These are phyloP conservation scores for Drosophila anomalata DNA, from an alignment of 2,888 invertebrate species.

Conservation along the genomic window DNA sequence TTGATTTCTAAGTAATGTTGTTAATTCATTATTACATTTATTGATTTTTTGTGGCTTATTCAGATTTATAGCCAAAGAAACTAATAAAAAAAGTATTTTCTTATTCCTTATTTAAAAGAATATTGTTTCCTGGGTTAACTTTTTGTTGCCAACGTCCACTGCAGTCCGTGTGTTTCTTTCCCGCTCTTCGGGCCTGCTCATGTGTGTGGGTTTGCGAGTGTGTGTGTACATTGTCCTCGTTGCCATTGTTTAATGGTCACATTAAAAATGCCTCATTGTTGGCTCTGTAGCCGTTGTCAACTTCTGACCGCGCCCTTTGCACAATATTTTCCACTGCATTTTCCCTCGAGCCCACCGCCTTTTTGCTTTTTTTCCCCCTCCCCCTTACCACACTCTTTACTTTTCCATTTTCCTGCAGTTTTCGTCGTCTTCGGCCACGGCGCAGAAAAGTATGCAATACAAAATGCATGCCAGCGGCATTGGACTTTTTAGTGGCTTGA, in stretches of 20 bases:
- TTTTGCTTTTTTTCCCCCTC: conserved; percentile 24
- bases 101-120: not conserved
- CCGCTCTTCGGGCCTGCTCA: conserved; percentile 3
- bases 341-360: conserved; percentile 40
- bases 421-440: conserved; percentile 44
- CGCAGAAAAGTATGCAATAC: conserved; percentile 56
- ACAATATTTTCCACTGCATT: conserved; percentile 62
- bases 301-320: conserved; percentile 61
- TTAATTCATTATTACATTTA: no score
- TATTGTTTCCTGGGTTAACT: conserved; percentile 51
- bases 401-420: conserved; percentile 26
- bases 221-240: conserved; percentile 65
- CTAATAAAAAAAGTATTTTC: no score
- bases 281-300: conserved; percentile 52
- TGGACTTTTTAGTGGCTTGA: conserved; percentile 53
- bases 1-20: no score
- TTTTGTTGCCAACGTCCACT: conserved; percentile 29
- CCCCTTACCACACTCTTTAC: conserved; percentile 31
- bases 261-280: conserved; percentile 79
- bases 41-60: no score
- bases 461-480: conserved; percentile 51
- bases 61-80: no score
- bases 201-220: conserved; percentile 29
- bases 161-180: conserved; percentile 31
- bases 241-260: conserved; percentile 79